phyloP scores from a whole-genome alignment of 2,113 vertebrate genomes.

The Sialia sialis region DNA sequence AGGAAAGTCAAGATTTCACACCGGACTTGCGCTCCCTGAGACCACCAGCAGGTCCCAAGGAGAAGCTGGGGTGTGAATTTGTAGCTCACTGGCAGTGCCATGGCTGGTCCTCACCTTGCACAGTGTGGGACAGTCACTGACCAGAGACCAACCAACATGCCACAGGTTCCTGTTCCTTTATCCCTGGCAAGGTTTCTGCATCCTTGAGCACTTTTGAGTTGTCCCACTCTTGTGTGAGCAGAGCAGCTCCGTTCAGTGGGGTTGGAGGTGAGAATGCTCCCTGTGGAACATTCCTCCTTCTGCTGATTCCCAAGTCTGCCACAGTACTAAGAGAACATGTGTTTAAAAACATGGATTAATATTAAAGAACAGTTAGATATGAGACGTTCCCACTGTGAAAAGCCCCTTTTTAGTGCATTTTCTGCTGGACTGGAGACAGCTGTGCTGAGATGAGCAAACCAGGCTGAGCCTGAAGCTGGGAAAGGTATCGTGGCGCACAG shows the following conservation, averaged over 20 bases:
- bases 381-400: neutral
- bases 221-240: neutral
- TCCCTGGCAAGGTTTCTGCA: accelerated
- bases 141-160: accelerated
- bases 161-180: neutral
- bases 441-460: neutral
- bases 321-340: accelerated
- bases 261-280: neutral
- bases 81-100: accelerated
- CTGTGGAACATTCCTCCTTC: neutral
- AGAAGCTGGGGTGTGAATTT: neutral
- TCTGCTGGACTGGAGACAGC: neutral
- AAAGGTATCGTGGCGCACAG: neutral
- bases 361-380: neutral
- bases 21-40: neutral
- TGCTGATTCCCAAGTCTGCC: neutral
- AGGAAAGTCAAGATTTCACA: neutral
- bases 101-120: neutral
- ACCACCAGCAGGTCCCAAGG: neutral
- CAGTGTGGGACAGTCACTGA: neutral
- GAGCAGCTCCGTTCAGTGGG: neutral
- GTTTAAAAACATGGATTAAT: neutral
- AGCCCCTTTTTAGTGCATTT: neutral
- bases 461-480: neutral
- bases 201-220: neutral